Evolutionary conservation across 2,797 vertebrate species (phyloP).

Genomic region (Poeciliopsis infans): DNA sequence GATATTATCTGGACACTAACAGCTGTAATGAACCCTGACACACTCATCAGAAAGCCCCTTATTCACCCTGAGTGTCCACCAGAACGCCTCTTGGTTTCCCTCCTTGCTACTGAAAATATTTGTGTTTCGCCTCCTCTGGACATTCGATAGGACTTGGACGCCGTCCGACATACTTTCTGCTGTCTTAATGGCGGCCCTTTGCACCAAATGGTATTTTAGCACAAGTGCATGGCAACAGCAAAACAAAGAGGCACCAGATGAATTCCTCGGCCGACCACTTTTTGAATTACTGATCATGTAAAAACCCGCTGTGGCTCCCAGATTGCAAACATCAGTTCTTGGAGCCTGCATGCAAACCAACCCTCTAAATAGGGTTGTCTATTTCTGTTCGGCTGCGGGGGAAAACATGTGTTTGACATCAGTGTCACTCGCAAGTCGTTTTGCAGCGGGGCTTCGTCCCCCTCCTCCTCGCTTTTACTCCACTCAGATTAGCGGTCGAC

Average conservation of each 20-base stretch:
- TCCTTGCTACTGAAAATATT: conserved; percentile 77
- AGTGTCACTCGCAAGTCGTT: conserved; percentile 70
- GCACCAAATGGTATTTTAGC: conserved; percentile 82
- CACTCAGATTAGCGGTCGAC: conserved; percentile 45
- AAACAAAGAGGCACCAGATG: conserved; percentile 82
- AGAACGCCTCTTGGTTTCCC: conserved; percentile 70
- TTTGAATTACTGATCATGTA: conserved; percentile 89
- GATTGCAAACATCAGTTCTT: conserved; percentile 87
- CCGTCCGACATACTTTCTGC: conserved; percentile 74
- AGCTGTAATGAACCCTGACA: conserved; percentile 71
- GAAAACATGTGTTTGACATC: conserved; percentile 86
- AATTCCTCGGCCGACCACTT: conserved; percentile 85
- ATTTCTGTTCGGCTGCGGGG: conserved; percentile 83
- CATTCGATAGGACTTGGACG: conserved; percentile 74
- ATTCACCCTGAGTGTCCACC: conserved; percentile 74
- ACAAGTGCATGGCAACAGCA: conserved; percentile 86
- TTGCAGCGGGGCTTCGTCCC: conserved; percentile 67
- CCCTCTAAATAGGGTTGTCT: conserved; percentile 83
- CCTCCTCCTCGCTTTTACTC: conserved; percentile 62
- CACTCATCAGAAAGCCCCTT: conserved; percentile 72
- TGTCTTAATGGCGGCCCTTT: conserved; percentile 71
- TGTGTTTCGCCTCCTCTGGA: conserved; percentile 74
- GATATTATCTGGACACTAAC: conserved; percentile 70
- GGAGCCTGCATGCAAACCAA: conserved; percentile 83
- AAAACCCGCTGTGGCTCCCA: conserved; percentile 84